A percentile compares a stretch with the other conserved stretches of the same genome.
Conservation (phyloP, 2,888 invertebrate species). For the Trypoxylon attenuatum region DNA sequence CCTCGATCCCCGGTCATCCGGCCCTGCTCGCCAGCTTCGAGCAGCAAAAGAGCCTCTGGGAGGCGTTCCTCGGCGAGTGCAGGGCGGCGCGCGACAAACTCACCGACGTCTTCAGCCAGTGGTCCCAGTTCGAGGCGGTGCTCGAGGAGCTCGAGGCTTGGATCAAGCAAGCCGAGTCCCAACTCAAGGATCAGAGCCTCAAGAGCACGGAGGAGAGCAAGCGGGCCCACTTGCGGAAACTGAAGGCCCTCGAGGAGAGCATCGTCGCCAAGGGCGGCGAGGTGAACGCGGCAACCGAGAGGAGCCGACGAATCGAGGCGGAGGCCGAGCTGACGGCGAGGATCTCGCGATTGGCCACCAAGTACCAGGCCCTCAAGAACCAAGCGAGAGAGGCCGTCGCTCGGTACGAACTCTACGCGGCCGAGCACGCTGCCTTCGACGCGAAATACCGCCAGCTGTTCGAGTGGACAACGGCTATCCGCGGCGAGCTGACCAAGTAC, state of each 20-base stretch:
- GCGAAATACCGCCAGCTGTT: conserved; percentile 83
- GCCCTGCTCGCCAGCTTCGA: conserved; percentile 84
- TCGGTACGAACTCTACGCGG: conserved; percentile 88
- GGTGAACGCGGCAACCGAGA: conserved; percentile 81
- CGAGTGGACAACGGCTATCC: conserved; percentile 84
- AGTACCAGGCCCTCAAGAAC: conserved; percentile 88
- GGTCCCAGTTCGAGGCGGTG: conserved; percentile 87
- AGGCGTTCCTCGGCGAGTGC: conserved; percentile 84
- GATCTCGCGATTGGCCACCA: conserved; percentile 86
- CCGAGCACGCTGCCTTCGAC: conserved; percentile 90
- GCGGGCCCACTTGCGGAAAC: conserved; percentile 84
- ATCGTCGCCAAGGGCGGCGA: conserved; percentile 82
- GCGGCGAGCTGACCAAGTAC: conserved; percentile 84
- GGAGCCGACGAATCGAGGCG: conserved; percentile 83
- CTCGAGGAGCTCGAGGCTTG: conserved; percentile 88
- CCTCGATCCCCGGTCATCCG: conserved; percentile 83
- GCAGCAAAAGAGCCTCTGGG: conserved; percentile 85
- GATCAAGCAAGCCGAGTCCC: conserved; percentile 89
- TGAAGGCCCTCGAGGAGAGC: conserved; percentile 83
- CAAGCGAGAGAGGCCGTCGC: conserved; percentile 88
- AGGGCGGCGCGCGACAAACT: conserved; percentile 83
- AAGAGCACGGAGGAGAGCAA: conserved; percentile 91
- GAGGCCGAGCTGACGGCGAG: conserved; percentile 82
- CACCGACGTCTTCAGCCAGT: conserved; percentile 85
- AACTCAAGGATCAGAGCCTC: conserved; percentile 91